Percentiles rank a stretch among this genome's conserved stretches.
Conservation (phyloP, 2,888 invertebrate genomes). For the Pammene aurita region DNA sequence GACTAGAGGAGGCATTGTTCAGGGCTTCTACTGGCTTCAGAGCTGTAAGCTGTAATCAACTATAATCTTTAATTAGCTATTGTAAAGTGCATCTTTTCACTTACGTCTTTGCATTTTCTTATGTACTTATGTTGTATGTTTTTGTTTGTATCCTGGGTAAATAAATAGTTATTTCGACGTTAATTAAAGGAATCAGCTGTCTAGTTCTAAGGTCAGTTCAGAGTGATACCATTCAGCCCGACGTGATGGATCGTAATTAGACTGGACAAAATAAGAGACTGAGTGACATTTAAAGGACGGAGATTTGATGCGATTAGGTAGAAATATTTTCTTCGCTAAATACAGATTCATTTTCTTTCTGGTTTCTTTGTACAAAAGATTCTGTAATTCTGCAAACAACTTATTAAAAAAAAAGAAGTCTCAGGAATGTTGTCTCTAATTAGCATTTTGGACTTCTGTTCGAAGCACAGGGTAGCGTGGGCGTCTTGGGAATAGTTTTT, state of each 20-base stretch:
- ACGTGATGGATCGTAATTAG: conserved; percentile 72
- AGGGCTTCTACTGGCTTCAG: conserved; percentile 48
- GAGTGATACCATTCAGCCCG: conserved; percentile 55
- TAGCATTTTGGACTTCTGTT: no score
- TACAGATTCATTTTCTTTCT: neutral
- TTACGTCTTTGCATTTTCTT: no score
- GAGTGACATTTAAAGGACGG: conserved; percentile 46
- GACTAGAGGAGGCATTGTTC: conserved; percentile 63
- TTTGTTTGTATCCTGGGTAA: neutral
- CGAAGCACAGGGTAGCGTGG: no score
- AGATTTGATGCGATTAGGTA: conserved; percentile 25
- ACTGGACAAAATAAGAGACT: conserved; percentile 55
- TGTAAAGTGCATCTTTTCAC: neutral
- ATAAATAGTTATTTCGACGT: neutral
- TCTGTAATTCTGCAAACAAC: no score
- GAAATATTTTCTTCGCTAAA: conserved; percentile 1
- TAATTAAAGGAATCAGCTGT: conserved; percentile 23
- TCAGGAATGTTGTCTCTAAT: no score
- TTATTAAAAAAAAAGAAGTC: no score
- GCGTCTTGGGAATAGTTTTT: no score
- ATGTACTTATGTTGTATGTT: no score
- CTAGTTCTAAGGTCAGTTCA: conserved; percentile 56
- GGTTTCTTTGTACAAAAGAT: neutral
- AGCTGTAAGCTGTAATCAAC: conserved; percentile 22
- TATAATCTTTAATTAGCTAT: conserved; percentile 21